Evolutionary conservation across 2,888 invertebrate species (phyloP).

Genomic region (Vanessa cardui): DNA sequence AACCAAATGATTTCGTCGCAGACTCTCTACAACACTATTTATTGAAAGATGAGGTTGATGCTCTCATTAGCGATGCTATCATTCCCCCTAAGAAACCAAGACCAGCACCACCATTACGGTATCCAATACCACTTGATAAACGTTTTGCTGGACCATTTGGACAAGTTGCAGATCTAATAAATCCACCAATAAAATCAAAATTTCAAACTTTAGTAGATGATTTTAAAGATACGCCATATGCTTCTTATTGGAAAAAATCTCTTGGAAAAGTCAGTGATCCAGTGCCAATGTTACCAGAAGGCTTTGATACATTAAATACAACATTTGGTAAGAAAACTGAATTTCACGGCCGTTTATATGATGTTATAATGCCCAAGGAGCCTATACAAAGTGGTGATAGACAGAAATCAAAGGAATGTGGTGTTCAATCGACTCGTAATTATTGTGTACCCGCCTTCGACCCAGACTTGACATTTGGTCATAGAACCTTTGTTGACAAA

Average conservation of each 20-base stretch:
- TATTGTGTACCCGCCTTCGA: slow-evolving; percentile 71
- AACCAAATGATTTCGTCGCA: slow-evolving; percentile 53
- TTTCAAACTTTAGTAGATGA: slow-evolving; percentile 65
- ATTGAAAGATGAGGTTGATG: slow-evolving; percentile 67
- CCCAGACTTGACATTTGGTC: slow-evolving; percentile 71
- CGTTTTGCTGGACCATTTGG: slow-evolving; percentile 58
- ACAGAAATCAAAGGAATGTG: slow-evolving; percentile 49
- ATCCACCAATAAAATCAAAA: slow-evolving; percentile 63
- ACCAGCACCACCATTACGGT: slow-evolving; percentile 59
- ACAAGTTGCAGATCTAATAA: slow-evolving; percentile 54
- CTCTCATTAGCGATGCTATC: slow-evolving; percentile 64
- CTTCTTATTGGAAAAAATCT: slow-evolving; percentile 67
- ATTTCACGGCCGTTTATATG: slow-evolving; percentile 60
- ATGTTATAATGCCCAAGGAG: slow-evolving; percentile 67
- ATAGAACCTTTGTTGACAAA: slow-evolving; percentile 67
- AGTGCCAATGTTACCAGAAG: slow-evolving; percentile 68
- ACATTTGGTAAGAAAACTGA: slow-evolving; percentile 64
- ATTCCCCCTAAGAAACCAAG: slow-evolving; percentile 56
- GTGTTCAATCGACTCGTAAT: slow-evolving; percentile 56
- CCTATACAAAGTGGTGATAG: slow-evolving; percentile 56
- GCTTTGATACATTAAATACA: slow-evolving; percentile 56
- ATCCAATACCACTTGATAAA: slow-evolving; percentile 56
- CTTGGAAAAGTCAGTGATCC: slow-evolving; percentile 60
- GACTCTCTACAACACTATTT: slow-evolving; percentile 63
- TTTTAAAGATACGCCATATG: slow-evolving; percentile 63